Evolutionary conservation across 2,113 vertebrate genomes (phyloP).

Genomic region (Platycercus adscitus): DNA sequence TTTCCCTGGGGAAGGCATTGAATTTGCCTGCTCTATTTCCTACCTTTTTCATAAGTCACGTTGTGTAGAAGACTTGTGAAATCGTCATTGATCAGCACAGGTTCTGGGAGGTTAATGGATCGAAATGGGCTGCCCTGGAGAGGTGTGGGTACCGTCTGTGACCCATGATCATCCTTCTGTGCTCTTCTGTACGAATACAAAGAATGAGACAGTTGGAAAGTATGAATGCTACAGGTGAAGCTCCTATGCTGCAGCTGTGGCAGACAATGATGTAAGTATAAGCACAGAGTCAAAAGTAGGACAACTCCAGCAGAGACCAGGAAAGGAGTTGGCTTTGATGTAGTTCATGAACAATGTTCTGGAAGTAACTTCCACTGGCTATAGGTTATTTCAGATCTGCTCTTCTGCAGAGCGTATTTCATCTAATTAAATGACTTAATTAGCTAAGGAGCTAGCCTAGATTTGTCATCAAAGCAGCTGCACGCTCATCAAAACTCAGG

Average conservation of each 20-base stretch:
- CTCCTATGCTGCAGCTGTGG: not conserved
- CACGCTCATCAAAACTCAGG: not conserved
- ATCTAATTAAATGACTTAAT: conserved; percentile 51
- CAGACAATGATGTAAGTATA: not conserved
- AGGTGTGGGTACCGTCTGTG: conserved; percentile 74
- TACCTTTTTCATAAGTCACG: conserved; percentile 82
- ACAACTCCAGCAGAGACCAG: not conserved
- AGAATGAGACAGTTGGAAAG: not conserved
- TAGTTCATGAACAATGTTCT: not conserved
- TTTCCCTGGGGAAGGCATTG: not conserved
- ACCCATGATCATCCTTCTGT: conserved; percentile 79
- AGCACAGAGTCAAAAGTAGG: not conserved
- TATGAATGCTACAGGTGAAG: not conserved
- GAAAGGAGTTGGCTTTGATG: not conserved
- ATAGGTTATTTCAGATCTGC: not conserved
- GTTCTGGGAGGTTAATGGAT: conserved; percentile 79
- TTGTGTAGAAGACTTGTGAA: conserved; percentile 78
- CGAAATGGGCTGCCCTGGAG: conserved; percentile 81
- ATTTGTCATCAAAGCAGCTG: not conserved
- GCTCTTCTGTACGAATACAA: conserved; percentile 72
- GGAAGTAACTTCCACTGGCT: not conserved
- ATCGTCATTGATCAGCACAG: conserved; percentile 76
- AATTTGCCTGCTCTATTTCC: not conserved
- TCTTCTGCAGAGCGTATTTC: not conserved
- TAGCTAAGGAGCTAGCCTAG: conserved; percentile 35